Evolutionary conservation across 2,113 vertebrate species (phyloP).

Genomic region (Platichthys flesus): DNA sequence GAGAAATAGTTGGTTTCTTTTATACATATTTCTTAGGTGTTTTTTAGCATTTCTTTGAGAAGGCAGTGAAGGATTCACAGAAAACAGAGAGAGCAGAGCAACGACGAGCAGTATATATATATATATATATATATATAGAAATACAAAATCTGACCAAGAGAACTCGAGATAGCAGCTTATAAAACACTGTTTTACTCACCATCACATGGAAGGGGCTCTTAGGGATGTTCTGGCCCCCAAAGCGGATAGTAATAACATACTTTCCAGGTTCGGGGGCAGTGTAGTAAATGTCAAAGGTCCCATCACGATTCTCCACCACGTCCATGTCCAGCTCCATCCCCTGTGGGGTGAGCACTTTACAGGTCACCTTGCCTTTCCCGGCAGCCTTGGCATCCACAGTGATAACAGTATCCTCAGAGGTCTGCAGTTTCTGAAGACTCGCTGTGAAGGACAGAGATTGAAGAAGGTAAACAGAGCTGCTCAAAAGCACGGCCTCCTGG

Average conservation of each 20-base stretch:
- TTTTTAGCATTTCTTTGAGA: neutral
- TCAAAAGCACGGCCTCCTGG: slow-evolving; percentile 5
- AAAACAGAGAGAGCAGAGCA: neutral
- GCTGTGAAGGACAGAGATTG: slow-evolving; percentile 71
- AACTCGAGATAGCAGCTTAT: neutral
- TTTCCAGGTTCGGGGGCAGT: slow-evolving; percentile 92
- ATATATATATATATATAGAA: neutral
- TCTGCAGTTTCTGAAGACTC: slow-evolving; percentile 87
- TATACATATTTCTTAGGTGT: neutral
- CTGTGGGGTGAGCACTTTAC: slow-evolving; percentile 89
- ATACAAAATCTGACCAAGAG: slow-evolving; percentile 10
- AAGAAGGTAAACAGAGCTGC: slow-evolving; percentile 4
- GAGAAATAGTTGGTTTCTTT: neutral
- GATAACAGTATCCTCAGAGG: slow-evolving; percentile 87
- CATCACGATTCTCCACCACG: slow-evolving; percentile 87
- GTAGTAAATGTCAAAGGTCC: slow-evolving; percentile 95
- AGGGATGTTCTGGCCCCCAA: slow-evolving; percentile 91
- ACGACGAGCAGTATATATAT: neutral
- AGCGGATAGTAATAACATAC: slow-evolving; percentile 93
- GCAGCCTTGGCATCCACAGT: slow-evolving; percentile 89
- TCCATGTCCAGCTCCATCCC: slow-evolving; percentile 90
- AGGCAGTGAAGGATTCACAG: neutral
- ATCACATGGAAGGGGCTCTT: slow-evolving; percentile 93
- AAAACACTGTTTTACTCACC: slow-evolving; percentile 77
- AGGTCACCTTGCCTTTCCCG: slow-evolving; percentile 93